Conservation (phyloP, 2,797 vertebrate species). For the Chromobotia macracanthus region DNA sequence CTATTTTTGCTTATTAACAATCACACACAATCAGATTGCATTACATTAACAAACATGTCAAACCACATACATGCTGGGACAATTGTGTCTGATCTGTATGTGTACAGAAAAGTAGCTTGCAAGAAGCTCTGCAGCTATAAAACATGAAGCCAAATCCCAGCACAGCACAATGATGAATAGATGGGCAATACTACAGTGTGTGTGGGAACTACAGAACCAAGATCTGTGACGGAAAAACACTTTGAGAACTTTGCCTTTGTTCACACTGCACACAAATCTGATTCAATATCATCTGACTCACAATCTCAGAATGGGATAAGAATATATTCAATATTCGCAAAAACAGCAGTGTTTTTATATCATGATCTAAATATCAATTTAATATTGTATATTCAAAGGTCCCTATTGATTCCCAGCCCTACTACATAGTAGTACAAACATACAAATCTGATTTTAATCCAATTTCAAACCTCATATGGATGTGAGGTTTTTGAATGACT, state of each 20-base stretch:
- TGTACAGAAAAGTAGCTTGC: slow-evolving; percentile 17
- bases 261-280: not conserved
- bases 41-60: slow-evolving; percentile 18
- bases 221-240: not conserved
- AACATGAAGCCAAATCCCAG: slow-evolving; percentile 42
- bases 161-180: slow-evolving; percentile 39
- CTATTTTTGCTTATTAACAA: slow-evolving; percentile 7
- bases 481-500: not conserved
- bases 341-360: too few relatives aligned
- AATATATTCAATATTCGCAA: too few relatives aligned
- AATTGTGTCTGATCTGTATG: not conserved
- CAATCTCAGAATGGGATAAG: too few relatives aligned
- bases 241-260: not conserved
- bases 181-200: not conserved
- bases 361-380: too few relatives aligned
- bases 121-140: slow-evolving; percentile 23
- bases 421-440: too few relatives aligned
- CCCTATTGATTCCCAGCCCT: too few relatives aligned
- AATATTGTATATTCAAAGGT: too few relatives aligned
- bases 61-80: not conserved
- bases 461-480: too few relatives aligned
- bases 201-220: not conserved
- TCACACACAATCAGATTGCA: not conserved
- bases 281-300: not conserved
- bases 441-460: too few relatives aligned